These are phyloP conservation scores for Leptopilina syphax DNA, from an alignment of 2,888 invertebrate genomes.

Conservation along the genomic window DNA sequence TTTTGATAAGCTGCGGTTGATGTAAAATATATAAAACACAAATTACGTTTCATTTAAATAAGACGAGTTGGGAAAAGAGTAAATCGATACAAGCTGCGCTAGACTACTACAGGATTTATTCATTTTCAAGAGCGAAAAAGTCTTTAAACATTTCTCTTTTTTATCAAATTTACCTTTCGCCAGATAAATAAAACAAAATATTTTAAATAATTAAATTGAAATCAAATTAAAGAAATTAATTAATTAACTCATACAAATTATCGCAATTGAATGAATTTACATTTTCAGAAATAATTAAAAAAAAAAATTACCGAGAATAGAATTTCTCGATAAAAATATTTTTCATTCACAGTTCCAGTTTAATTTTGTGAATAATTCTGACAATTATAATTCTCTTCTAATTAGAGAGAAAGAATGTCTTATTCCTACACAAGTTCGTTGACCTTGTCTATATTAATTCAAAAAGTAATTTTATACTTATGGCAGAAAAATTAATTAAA, in stretches of 20 bases:
- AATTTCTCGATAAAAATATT: too few relatives aligned
- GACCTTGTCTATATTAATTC: slow-evolving; percentile 2
- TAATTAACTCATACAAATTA: too few relatives aligned
- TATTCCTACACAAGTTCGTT: not conserved
- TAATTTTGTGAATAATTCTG: not conserved
- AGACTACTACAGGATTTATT: slow-evolving; percentile 54
- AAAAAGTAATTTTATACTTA: slow-evolving; percentile 20
- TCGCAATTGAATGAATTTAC: too few relatives aligned
- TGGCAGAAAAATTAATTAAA: not conserved
- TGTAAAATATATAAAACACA: slow-evolving; percentile 24
- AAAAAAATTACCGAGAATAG: too few relatives aligned
- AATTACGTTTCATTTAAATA: slow-evolving; percentile 44
- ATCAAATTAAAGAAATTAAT: too few relatives aligned
- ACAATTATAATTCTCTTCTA: not conserved
- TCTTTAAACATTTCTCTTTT: not conserved
- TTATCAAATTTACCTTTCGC: not conserved
- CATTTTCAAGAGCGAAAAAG: slow-evolving; percentile 23
- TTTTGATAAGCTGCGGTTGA: not conserved
- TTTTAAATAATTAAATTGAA: too few relatives aligned
- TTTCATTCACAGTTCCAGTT: too few relatives aligned
- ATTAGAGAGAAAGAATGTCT: slow-evolving; percentile 8
- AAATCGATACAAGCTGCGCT: slow-evolving; percentile 65
- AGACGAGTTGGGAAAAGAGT: slow-evolving; percentile 55
- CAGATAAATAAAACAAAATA: too few relatives aligned
- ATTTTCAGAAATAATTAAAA: too few relatives aligned